phyloP scores from a whole-genome alignment of 2,113 vertebrate genomes.

The Echinops telfairi region DNA sequence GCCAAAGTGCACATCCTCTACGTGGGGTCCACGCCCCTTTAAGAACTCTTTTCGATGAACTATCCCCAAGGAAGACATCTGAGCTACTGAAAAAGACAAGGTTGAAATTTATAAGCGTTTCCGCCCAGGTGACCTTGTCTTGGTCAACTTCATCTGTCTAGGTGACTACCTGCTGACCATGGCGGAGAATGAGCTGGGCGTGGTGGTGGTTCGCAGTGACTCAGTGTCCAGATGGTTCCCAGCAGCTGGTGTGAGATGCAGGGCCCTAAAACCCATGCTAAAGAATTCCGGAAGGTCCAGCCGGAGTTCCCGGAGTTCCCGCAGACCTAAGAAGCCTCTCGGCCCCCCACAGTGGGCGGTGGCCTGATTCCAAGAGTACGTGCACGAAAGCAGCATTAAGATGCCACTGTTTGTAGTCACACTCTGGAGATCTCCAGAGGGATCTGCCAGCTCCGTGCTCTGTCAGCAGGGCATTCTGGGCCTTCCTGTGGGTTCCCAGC shows the following conservation, averaged over 20 bases:
- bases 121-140: conserved; percentile 96
- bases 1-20: conserved; percentile 98
- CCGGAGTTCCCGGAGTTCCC: conserved; percentile 92
- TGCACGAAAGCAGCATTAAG: conserved; percentile 3
- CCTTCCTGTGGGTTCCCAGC: not conserved
- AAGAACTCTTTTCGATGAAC: conserved; percentile 97
- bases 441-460: not conserved
- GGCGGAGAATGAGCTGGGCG: conserved; percentile 96
- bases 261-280: conserved; percentile 94
- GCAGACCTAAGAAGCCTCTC: conserved; percentile 85
- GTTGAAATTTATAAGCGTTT: conserved; percentile 99
- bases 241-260: conserved; percentile 99
- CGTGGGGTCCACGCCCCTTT: conserved; percentile 94
- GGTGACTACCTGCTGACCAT: conserved; percentile 98
- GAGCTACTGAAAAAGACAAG: conserved; percentile 99
- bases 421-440: not conserved
- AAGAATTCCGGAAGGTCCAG: conserved; percentile 98
- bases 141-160: conserved; percentile 99
- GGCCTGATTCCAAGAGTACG: conserved; percentile 11
- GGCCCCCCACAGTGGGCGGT: not conserved
- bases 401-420: conserved; percentile 44
- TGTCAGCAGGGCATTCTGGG: conserved; percentile 2
- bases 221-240: conserved; percentile 97
- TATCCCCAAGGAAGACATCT: conserved; percentile 97
- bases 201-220: conserved; percentile 97